A percentile compares a stretch with the other conserved stretches of the same genome.
phyloP scores from a whole-genome alignment of 2,888 invertebrate genomes.

The Fabriciana adippe region DNA sequence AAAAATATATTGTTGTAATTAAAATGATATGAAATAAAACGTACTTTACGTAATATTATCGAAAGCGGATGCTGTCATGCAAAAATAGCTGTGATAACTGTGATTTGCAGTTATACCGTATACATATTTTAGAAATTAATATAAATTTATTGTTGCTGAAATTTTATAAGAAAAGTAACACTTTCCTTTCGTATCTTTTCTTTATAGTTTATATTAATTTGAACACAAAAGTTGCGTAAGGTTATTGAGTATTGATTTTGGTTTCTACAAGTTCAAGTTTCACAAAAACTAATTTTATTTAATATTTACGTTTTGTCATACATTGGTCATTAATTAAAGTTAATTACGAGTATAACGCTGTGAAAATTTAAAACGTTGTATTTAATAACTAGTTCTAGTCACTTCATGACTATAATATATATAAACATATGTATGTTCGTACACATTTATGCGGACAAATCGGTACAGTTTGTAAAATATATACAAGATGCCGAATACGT shows the following conservation, averaged over 20 bases:
- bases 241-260: neutral
- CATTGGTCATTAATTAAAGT: too few relatives aligned
- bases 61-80: slow-evolving; percentile 25
- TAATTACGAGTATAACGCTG: too few relatives aligned
- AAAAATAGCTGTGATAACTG: slow-evolving; percentile 13
- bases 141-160: neutral
- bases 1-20: neutral
- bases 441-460: slow-evolving; percentile 19
- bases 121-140: neutral
- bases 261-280: too few relatives aligned
- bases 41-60: slow-evolving; percentile 6
- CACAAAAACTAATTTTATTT: too few relatives aligned
- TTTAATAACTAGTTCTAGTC: slow-evolving; percentile 21
- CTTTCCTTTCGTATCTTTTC: too few relatives aligned
- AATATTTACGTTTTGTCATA: too few relatives aligned
- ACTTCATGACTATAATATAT: slow-evolving; percentile 21
- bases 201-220: too few relatives aligned
- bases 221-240: too few relatives aligned
- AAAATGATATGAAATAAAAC: neutral
- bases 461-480: slow-evolving; percentile 6
- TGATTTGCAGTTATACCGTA: neutral
- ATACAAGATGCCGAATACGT: slow-evolving; percentile 18
- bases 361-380: slow-evolving; percentile 14
- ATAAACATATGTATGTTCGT: neutral
- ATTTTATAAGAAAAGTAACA: too few relatives aligned